phyloP scores from a whole-genome alignment of 2,113 vertebrate species.

The Campylorhamphus procurvoides region DNA sequence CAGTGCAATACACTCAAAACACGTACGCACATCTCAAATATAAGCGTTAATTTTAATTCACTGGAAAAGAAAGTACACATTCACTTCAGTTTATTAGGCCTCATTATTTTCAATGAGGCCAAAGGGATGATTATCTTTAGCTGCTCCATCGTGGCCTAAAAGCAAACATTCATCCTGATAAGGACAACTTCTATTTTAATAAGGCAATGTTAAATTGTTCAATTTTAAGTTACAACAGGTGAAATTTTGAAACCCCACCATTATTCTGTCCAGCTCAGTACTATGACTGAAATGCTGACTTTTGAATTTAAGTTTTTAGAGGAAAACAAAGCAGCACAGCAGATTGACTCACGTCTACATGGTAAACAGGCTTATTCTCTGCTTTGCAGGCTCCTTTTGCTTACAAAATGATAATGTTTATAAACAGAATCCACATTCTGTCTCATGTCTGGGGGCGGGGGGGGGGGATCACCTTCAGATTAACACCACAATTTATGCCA shows the following conservation, averaged over 20 bases:
- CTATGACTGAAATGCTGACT: background rate
- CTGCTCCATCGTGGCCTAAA: background rate
- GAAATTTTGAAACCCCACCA: background rate
- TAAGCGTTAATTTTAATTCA: background rate
- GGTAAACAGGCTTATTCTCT: background rate
- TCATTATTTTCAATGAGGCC: constrained; percentile 19
- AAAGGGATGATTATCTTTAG: constrained; percentile 16
- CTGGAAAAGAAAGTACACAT: background rate
- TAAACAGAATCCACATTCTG: constrained; percentile 23
- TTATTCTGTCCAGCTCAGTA: background rate
- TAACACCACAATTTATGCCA: constrained; percentile 21
- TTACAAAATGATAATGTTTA: constrained; percentile 1
- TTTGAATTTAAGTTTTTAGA: background rate
- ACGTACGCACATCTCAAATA: background rate
- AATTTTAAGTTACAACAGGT: background rate
- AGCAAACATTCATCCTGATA: constrained; percentile 1
- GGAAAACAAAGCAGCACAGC: constrained; percentile 2
- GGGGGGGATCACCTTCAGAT: background rate
- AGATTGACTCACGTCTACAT: background rate
- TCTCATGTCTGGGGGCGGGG: background rate
- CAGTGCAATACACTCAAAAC: background rate
- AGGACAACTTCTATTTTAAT: background rate
- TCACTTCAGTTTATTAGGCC: background rate
- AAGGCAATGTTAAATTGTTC: fast-evolving
- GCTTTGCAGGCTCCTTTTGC: background rate